Conservation (phyloP, 2,113 vertebrate species). For the Jacana jacana region DNA sequence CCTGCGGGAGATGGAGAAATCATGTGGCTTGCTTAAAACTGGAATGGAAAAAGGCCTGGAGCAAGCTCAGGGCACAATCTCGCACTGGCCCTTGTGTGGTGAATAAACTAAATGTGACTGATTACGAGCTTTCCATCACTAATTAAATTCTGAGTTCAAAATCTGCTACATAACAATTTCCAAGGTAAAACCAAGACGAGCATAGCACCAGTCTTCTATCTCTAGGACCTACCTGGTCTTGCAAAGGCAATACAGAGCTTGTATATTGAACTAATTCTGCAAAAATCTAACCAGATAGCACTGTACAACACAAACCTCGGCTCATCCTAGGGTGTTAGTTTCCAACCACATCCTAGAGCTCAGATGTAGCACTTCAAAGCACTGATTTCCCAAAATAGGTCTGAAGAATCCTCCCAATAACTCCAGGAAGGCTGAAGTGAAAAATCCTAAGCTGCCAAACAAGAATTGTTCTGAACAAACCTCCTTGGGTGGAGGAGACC, state of each 20-base stretch:
- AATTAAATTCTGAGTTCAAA: slow-evolving; percentile 1
- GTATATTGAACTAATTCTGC: not conserved
- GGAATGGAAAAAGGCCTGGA: slow-evolving; percentile 53
- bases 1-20: slow-evolving; percentile 34
- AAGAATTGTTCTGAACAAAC: not conserved
- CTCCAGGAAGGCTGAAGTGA: not conserved
- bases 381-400: not conserved
- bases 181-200: not conserved
- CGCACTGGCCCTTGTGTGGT: not conserved
- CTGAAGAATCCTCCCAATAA: not conserved
- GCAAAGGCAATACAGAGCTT: not conserved
- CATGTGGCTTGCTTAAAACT: slow-evolving; percentile 50
- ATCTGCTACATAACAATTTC: not conserved
- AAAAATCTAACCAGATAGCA: not conserved
- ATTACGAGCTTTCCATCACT: slow-evolving; percentile 9
- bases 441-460: not conserved
- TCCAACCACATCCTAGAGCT: not conserved
- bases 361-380: not conserved
- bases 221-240: not conserved
- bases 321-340: not conserved
- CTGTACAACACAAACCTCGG: not conserved
- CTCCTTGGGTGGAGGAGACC: not conserved
- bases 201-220: not conserved
- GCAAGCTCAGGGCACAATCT: slow-evolving; percentile 49
- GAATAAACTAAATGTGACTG: slow-evolving; percentile 49